Conservation (phyloP, 1,140 invertebrate genomes). For the Pseudomyrmex gracilis region DNA sequence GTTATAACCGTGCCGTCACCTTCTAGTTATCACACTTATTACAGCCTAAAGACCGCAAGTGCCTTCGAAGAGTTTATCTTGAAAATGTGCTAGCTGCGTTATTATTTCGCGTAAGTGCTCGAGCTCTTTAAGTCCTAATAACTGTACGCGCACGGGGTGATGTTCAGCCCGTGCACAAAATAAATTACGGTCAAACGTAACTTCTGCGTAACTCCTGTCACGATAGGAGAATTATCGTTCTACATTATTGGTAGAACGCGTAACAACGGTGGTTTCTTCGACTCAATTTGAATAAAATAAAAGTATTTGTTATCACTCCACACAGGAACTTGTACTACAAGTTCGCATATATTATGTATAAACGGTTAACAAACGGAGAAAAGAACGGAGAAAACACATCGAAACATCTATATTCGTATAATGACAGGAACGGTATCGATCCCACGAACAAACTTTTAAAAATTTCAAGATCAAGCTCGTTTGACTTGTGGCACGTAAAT, state of each 20-base stretch:
- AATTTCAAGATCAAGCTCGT: constrained; percentile 61
- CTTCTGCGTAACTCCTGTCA: constrained; percentile 48
- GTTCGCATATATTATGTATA: too few species aligned
- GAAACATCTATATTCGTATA: too few species aligned
- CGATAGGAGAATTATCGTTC: constrained; percentile 47
- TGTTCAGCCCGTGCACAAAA: constrained; percentile 22
- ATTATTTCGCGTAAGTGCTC: constrained; percentile 44
- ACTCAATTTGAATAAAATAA: constrained; percentile 16
- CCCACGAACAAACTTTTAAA: constrained; percentile 47
- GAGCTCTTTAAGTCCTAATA: constrained; percentile 41
- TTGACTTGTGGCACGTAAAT: constrained; percentile 69
- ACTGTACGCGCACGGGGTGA: constrained; percentile 1
- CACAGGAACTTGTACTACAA: too few species aligned
- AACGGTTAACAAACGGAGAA: background rate
- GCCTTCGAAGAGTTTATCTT: constrained; percentile 49
- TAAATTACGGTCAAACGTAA: constrained; percentile 50
- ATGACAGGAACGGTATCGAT: constrained; percentile 46
- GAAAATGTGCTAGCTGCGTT: constrained; percentile 31
- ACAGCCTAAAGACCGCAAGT: constrained; percentile 33
- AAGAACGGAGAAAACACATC: background rate
- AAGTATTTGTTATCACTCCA: background rate
- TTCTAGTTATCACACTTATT: constrained; percentile 53
- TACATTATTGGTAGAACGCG: constrained; percentile 31
- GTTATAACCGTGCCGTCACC: background rate
- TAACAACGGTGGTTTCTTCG: constrained; percentile 2